phyloP scores from a whole-genome alignment of 2,888 invertebrate genomes.

The Erebia ligea region DNA sequence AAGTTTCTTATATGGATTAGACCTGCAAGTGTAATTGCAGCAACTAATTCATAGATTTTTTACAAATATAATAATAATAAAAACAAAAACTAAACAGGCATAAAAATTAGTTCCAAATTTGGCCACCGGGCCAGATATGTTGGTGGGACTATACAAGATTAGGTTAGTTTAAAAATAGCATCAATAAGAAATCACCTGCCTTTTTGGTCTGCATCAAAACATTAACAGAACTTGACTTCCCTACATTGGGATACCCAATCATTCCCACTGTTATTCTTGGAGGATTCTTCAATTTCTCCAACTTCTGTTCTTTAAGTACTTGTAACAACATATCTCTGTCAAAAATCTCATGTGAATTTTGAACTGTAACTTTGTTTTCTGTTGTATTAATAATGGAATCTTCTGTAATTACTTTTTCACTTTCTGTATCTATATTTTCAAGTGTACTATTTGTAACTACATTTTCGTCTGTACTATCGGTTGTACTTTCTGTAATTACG shows the following conservation, averaged over 20 bases:
- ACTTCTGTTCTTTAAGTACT: conserved; percentile 84
- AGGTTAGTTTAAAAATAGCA: background rate
- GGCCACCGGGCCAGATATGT: too few species aligned
- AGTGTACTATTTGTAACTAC: conserved; percentile 31
- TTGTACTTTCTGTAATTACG: background rate
- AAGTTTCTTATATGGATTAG: too few species aligned
- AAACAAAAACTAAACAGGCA: too few species aligned
- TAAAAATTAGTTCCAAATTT: too few species aligned
- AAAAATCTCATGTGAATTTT: conserved; percentile 85
- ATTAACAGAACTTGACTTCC: conserved; percentile 99
- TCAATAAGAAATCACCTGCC: conserved; percentile 62
- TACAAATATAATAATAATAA: too few species aligned
- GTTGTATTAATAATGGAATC: conserved; percentile 28
- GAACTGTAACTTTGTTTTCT: conserved; percentile 44
- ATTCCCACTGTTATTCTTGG: conserved; percentile 92
- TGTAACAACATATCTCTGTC: conserved; percentile 87
- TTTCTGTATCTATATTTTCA: conserved; percentile 26
- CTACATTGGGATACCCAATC: conserved; percentile 99
- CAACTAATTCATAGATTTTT: too few species aligned
- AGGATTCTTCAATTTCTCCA: conserved; percentile 70
- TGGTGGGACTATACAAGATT: too few species aligned
- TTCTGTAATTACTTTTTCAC: conserved; percentile 1
- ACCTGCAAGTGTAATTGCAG: too few species aligned
- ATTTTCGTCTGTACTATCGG: conserved; percentile 30
- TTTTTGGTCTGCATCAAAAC: conserved; percentile 92